Base-by-base conservation (phyloP, 2,113 vertebrate species). In the Verasper variegatus region DNA sequence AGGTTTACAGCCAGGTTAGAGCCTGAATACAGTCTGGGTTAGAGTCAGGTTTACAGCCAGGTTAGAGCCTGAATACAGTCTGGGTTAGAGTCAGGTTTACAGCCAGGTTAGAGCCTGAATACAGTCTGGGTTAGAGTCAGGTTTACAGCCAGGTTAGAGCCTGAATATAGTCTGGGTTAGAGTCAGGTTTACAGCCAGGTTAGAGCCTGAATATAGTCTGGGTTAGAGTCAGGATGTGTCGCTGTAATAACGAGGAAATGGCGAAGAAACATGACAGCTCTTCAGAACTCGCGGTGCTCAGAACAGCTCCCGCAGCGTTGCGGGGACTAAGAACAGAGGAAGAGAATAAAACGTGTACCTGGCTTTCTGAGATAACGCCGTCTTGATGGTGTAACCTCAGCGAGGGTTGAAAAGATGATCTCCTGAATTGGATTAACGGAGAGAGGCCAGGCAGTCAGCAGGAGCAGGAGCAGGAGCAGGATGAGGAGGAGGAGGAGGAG, bases 381-480 rank as follows among this genome's bases (percentile, higher is more conserved):
- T 87, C 65, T 83, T 85, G 86, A 69, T 86, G 76, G 65, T 78
- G 86, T 71, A 81, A 83, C 82, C 82, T 68, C 80, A 31, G 77
- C 62, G 58, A 77, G 49, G 77, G 61, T 42, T 74, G 80, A 27
- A 72, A 81, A 85, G 86, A 85, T 87, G 89, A 91, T 89, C 87
- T 89, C 83, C 88, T 85, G 83, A 87, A 91, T 84, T 88, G 87
- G 92, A 91, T 92, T 87, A 91, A 68, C 74, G 80, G 76, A 49
- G 74, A 66, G 7, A 71, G 65, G 82, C 86, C 52, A 62, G 45
- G 26, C 20, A 21, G 52, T 54, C 52, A 42, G 11, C 4, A 51
- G 47, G 47, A 51, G 47, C 4, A 49, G 47, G 0, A 51, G 47
- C 1, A 51, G 47, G 65, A 47, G 14, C 47, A 51, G 47, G 59